A percentile compares a stretch with the other conserved stretches of the same genome.
phyloP scores from a whole-genome alignment of 2,797 vertebrate genomes.

The Pangasius djambal region DNA sequence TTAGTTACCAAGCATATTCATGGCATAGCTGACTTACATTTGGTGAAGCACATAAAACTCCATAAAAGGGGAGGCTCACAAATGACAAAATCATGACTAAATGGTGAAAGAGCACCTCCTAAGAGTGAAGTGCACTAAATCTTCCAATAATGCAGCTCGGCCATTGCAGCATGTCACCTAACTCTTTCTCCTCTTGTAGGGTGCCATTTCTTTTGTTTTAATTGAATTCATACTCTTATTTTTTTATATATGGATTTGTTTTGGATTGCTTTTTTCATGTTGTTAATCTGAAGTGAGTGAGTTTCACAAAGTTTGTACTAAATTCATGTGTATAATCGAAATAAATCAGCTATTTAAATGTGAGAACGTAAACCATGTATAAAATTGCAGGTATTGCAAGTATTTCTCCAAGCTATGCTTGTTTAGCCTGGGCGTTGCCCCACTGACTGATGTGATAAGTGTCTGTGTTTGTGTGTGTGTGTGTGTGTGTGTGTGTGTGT shows the following conservation, averaged over 20 bases:
- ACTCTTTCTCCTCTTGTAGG: background rate
- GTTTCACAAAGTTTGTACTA: background rate
- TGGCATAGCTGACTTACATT: background rate
- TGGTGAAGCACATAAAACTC: background rate
- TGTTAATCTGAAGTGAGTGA: background rate
- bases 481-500: slow-evolving; percentile 45
- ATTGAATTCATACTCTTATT: background rate
- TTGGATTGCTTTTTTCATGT: background rate
- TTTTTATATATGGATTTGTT: background rate
- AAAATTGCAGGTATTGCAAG: background rate
- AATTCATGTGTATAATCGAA: background rate
- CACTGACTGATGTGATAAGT: slow-evolving; percentile 37
- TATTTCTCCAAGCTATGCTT: slow-evolving; percentile 45
- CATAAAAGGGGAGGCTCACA: background rate
- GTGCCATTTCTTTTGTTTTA: background rate
- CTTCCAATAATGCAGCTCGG: background rate
- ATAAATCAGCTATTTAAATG: background rate
- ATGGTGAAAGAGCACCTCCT: background rate
- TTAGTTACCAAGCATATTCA: background rate
- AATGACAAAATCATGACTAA: background rate
- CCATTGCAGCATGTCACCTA: background rate
- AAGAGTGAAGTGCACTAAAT: background rate
- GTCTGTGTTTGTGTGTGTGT: slow-evolving; percentile 44
- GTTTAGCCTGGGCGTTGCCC: slow-evolving; percentile 55
- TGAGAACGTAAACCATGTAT: background rate